Percentiles rank a stretch among this genome's conserved stretches.
These are phyloP conservation scores for Ostrea edulis DNA, from an alignment of 1,140 invertebrate species.

Conservation along the genomic window DNA sequence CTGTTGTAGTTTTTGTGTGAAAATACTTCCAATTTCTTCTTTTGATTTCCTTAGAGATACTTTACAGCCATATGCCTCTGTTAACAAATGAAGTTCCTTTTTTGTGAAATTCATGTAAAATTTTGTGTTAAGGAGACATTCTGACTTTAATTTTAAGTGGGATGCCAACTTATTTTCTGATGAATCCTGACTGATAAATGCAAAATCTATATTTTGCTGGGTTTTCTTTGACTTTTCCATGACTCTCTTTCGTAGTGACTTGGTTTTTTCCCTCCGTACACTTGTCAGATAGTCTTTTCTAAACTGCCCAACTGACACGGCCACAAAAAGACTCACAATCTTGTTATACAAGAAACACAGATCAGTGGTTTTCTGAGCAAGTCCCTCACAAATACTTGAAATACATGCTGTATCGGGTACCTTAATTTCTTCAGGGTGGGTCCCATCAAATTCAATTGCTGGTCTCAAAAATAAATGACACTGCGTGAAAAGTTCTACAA, in stretches of 20 bases:
- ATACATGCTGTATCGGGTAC: not conserved
- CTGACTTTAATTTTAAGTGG: not conserved
- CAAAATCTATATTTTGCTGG: not conserved
- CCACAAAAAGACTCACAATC: slow-evolving; percentile 2
- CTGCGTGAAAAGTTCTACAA: not conserved
- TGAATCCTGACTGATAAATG: not conserved
- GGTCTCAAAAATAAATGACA: not conserved
- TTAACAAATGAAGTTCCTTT: too few species aligned
- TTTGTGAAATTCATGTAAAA: slow-evolving; percentile 4
- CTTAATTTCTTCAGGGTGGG: not conserved
- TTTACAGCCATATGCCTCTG: too few species aligned
- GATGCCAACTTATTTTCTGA: not conserved
- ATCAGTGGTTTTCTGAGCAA: too few species aligned
- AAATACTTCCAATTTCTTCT: not conserved
- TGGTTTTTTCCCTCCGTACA: not conserved
- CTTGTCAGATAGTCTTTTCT: slow-evolving; percentile 9
- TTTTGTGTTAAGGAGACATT: not conserved
- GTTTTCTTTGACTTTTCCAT: not conserved
- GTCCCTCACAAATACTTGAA: too few species aligned
- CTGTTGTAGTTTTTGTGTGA: not conserved
- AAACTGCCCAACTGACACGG: slow-evolving; percentile 36
- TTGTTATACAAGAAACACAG: too few species aligned
- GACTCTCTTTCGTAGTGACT: slow-evolving; percentile 28
- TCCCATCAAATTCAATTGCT: too few species aligned
- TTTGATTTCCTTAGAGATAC: not conserved